These are phyloP conservation scores for Amphiduros pacificus DNA, from an alignment of 2,888 invertebrate species.

Conservation along the genomic window DNA sequence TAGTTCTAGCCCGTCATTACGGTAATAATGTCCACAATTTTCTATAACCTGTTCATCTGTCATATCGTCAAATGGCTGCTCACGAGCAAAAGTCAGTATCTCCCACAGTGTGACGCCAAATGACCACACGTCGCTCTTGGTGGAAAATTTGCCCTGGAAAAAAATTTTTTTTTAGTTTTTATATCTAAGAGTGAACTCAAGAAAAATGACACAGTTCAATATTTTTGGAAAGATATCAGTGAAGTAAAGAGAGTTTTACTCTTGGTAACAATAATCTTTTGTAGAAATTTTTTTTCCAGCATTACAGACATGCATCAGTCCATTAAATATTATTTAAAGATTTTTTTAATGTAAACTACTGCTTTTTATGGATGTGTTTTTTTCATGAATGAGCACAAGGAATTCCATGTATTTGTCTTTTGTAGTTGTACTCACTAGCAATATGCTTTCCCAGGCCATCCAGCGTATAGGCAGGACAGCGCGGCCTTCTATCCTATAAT, in stretches of 20 bases:
- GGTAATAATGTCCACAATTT: constrained; percentile 77
- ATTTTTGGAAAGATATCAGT: too few relatives aligned
- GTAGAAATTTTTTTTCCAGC: too few relatives aligned
- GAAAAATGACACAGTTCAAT: too few relatives aligned
- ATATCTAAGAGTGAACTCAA: too few relatives aligned
- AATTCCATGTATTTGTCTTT: too few relatives aligned
- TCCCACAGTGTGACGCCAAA: constrained; percentile 88
- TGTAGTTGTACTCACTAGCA: constrained; percentile 59
- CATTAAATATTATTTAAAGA: too few relatives aligned
- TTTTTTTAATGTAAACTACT: too few relatives aligned
- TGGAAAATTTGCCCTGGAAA: constrained; percentile 79
- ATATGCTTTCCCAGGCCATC: constrained; percentile 87
- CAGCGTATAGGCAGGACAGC: constrained; percentile 86
- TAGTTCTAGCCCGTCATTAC: constrained; percentile 64
- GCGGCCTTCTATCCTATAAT: constrained; percentile 79
- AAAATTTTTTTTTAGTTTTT: neutral
- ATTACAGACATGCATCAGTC: too few relatives aligned
- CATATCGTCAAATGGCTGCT: constrained; percentile 76
- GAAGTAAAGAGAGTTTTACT: too few relatives aligned
- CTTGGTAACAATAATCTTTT: too few relatives aligned
- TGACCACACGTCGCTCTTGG: constrained; percentile 89
- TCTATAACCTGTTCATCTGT: constrained; percentile 79
- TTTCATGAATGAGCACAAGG: too few relatives aligned
- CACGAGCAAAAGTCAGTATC: constrained; percentile 76
- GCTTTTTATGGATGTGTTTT: too few relatives aligned